Base-by-base conservation (phyloP, 1,140 invertebrate species). In the Leptonema lineaticorne region DNA sequence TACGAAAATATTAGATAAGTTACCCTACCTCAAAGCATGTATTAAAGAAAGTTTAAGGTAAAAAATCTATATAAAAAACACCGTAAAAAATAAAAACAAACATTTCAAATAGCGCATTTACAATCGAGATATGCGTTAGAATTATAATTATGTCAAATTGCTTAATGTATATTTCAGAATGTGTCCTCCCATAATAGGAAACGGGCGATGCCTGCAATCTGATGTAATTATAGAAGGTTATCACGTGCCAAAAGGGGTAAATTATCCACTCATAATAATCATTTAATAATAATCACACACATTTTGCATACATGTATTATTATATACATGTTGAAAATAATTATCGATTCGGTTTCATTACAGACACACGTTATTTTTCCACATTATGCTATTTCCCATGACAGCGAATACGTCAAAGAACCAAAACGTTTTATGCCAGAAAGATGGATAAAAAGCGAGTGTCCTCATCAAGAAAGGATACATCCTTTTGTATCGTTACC, bases 31-130 rank as follows among this genome's bases (percentile, higher is more conserved):
- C 27, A 90, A 91, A 78, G 93, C 93, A 3, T 95, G 92, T 76
- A 88, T 97, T 8, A 95, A 94, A 77, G 94, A 97, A 85, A 90
- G 92, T 2, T 84, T 96, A 71, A 87, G 93, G 92, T 93, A 79
- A n/a, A n/a, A n/a, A n/a, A n/a, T n/a, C n/a, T n/a, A n/a, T n/a
- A n/a, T n/a, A n/a, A n/a, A n/a, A n/a, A n/a, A n/a, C n/a, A n/a
- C n/a, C n/a, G n/a, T n/a, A n/a, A n/a, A n/a, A n/a, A n/a, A n/a
- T n/a, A n/a, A n/a, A n/a, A n/a, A n/a, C n/a, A n/a, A n/a, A n/a
- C n/a, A n/a, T n/a, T n/a, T n/a, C n/a, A n/a, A n/a, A n/a, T n/a
- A n/a, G n/a, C n/a, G n/a, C n/a, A n/a, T n/a, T n/a, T n/a, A n/a
- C n/a, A n/a, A n/a, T n/a, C n/a, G n/a, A n/a, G n/a, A n/a, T n/a